These are phyloP conservation scores for Heteropelma amictum DNA, from an alignment of 2,888 invertebrate species.

Conservation along the genomic window DNA sequence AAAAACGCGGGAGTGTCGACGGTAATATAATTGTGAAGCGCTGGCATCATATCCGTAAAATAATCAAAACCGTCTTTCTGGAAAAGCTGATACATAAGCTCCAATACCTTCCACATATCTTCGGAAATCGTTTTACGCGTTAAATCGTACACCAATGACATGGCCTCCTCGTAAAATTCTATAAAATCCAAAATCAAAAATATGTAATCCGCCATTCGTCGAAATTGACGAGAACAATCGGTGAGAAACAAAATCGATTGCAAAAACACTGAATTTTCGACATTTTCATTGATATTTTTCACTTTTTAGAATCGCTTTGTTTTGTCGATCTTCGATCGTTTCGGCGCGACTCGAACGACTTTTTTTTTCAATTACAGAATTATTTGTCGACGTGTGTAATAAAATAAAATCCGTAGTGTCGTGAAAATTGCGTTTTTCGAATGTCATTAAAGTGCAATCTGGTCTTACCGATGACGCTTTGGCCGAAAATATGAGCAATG, in stretches of 20 bases:
- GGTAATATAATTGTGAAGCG: slow-evolving; percentile 97
- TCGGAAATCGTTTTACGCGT: slow-evolving; percentile 92
- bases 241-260: not conserved
- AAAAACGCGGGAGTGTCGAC: slow-evolving; percentile 96
- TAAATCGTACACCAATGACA: slow-evolving; percentile 94
- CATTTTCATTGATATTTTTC: too few species aligned
- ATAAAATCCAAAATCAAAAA: slow-evolving; percentile 64
- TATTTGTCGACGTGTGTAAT: too few species aligned
- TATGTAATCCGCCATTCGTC: not conserved
- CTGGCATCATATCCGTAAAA: slow-evolving; percentile 99
- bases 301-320: too few species aligned
- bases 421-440: too few species aligned
- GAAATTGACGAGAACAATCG: not conserved
- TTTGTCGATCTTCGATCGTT: too few species aligned
- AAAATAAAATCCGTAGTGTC: too few species aligned
- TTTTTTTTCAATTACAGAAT: too few species aligned
- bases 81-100: slow-evolving; percentile 92
- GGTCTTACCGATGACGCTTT: slow-evolving; percentile 91
- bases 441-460: too few species aligned
- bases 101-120: slow-evolving; percentile 98
- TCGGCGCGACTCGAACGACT: too few species aligned
- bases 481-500: slow-evolving; percentile 88
- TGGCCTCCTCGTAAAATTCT: slow-evolving; percentile 98
- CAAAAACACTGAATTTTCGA: too few species aligned
- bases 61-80: slow-evolving; percentile 97